Base-by-base conservation (phyloP, 2,888 invertebrate genomes). In the Epicampocera succincta region DNA sequence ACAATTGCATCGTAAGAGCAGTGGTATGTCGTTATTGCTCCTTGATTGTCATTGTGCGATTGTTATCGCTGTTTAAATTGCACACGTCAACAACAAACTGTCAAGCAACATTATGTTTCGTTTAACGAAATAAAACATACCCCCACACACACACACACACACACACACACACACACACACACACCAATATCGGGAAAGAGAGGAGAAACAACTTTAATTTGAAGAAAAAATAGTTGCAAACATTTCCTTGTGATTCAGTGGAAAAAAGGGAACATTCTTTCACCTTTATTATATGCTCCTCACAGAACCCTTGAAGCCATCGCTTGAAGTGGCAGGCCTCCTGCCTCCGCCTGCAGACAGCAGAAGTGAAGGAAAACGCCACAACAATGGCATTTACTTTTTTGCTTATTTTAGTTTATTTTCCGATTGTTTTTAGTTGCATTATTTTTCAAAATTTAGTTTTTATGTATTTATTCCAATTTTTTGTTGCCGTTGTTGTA, bases 11-110 rank as follows among this genome's bases (percentile, higher is more conserved):
- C 56, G 56, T 50, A 74, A 12, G 63, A 56, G 13, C 42, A 52
- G 25, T 38, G 60, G 78, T 73, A 78, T 74, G 69, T 71, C 78
- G 74, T 83, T 84, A 85, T 83, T 85, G 85, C 83, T 84, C 84
- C 84, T 84, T 83, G 77, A 69, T 80, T 85, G 82, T 84, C 84
- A 83, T 80, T 83, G 56, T 73, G 66, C 85, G 86, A 86, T 86
- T 85, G 85, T 85, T 86, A 85, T 86, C 86, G 84, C 83, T 76
- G 85, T 85, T 86, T 86, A 86, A 86, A 86, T 86, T 85, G 86
- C 85, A 85, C 85, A 85, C 85, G 85, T 86, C 86, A 86, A 85
- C 84, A 84, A 85, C 84, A 71, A 84, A 86, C 85, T 86, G 85
- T 86, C 85, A 85, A 83, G 84, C 85, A 85, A 85, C 74, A 82